Evolutionary conservation across 2,888 invertebrate species (phyloP).

Genomic region (Netelia inedita): DNA sequence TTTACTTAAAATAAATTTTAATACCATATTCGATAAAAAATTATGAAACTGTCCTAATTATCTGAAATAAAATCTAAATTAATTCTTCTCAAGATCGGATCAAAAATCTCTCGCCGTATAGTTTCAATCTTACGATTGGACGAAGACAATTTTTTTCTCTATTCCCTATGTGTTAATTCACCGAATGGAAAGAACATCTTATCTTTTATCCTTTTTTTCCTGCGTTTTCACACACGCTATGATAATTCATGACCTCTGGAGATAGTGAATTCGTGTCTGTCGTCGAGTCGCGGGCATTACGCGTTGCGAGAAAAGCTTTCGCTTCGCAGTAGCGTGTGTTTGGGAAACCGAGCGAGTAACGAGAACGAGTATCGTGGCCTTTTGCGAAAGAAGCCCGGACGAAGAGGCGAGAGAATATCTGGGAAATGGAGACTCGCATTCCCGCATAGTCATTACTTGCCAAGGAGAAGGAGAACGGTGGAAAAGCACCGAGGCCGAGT

Average conservation of each 20-base stretch:
- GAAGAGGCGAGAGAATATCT: conserved; percentile 48
- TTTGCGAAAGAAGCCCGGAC: conserved; percentile 31
- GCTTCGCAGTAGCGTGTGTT: conserved; percentile 69
- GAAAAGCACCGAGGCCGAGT: conserved; percentile 61
- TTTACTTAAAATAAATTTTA: too few relatives aligned
- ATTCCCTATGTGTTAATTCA: neutral
- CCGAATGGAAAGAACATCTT: neutral
- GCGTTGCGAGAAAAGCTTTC: conserved; percentile 32
- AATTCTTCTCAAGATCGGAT: too few relatives aligned
- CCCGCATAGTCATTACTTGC: conserved; percentile 77
- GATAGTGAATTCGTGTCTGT: conserved; percentile 56
- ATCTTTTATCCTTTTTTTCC: neutral
- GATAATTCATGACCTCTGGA: conserved; percentile 45
- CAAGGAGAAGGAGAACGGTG: conserved; percentile 63
- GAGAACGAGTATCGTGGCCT: conserved; percentile 67
- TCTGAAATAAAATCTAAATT: too few relatives aligned
- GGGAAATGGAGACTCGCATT: conserved; percentile 79
- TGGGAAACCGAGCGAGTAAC: conserved; percentile 78
- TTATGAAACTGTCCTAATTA: too few relatives aligned
- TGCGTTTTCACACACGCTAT: neutral
- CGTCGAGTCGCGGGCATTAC: conserved; percentile 22
- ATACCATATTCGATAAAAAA: too few relatives aligned
- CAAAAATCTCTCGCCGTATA: too few relatives aligned
- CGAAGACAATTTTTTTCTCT: neutral
- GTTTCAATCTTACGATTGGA: neutral